Evolutionary conservation across 1,140 invertebrate species (phyloP).

Genomic region (Euschistus heros): DNA sequence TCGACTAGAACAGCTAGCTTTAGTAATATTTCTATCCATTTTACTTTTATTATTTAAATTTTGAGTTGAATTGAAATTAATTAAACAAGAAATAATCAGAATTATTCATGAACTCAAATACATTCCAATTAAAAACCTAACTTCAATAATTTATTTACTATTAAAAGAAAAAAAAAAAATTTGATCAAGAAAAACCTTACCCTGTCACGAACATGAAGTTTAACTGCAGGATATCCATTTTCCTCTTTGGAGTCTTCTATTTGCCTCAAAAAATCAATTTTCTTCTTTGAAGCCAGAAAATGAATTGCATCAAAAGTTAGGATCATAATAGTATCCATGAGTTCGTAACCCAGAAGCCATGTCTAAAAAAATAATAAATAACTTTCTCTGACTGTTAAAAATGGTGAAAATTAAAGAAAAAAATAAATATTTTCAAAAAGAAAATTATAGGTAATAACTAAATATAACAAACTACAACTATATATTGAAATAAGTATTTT

Average conservation of each 20-base stretch:
- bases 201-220: constrained; percentile 83
- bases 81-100: too few relatives aligned
- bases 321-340: constrained; percentile 91
- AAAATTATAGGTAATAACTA: neutral
- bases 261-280: constrained; percentile 91
- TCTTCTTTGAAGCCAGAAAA: constrained; percentile 94
- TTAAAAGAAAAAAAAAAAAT: too few relatives aligned
- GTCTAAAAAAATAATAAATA: constrained; percentile 49
- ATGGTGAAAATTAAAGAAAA: constrained; percentile 35
- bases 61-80: too few relatives aligned
- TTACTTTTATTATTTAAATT: too few relatives aligned
- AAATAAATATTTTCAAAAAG: constrained; percentile 19
- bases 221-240: constrained; percentile 68
- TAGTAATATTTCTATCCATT: too few relatives aligned
- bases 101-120: too few relatives aligned
- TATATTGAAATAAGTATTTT: too few relatives aligned
- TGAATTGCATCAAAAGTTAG: constrained; percentile 72
- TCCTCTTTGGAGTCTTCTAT: constrained; percentile 83
- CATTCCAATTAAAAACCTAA: too few relatives aligned
- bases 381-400: neutral
- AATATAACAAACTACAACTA: too few relatives aligned
- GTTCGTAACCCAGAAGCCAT: constrained; percentile 94
- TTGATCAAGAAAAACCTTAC: constrained; percentile 41
- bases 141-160: too few relatives aligned
- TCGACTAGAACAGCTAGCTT: too few relatives aligned